Percentiles rank a stretch among this genome's conserved stretches.
These are phyloP conservation scores for Melanostoma mellinum DNA, from an alignment of 2,888 invertebrate species.

Conservation along the genomic window DNA sequence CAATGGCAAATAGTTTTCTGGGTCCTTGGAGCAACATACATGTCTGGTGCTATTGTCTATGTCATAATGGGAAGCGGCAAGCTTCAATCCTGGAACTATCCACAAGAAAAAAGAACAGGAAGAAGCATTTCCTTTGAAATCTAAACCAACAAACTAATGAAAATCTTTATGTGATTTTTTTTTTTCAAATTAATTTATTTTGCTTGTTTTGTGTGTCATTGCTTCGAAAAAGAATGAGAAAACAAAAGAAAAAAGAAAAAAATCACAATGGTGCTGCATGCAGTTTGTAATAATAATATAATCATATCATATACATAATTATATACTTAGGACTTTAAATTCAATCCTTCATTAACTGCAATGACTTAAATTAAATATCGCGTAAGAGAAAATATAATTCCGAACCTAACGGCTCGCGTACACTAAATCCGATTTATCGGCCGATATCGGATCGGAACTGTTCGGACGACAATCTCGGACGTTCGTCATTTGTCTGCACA, in stretches of 20 bases:
- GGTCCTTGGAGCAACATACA: conserved; percentile 89
- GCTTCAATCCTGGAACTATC: conserved; percentile 84
- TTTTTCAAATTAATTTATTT: conserved; percentile 60
- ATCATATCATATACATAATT: too few species aligned
- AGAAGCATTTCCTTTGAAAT: conserved; percentile 81
- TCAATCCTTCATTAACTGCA: too few species aligned
- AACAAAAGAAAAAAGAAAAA: conserved; percentile 7
- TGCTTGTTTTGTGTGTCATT: conserved; percentile 39
- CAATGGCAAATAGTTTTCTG: conserved; percentile 93
- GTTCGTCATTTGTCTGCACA: too few species aligned
- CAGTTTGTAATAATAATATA: too few species aligned
- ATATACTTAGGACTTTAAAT: too few species aligned
- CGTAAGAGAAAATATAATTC: too few species aligned
- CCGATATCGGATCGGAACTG: too few species aligned
- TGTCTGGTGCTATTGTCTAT: conserved; percentile 85
- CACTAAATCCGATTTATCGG: too few species aligned
- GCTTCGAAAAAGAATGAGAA: conserved; percentile 5
- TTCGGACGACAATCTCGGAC: too few species aligned
- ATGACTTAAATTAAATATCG: too few species aligned
- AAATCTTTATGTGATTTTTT: conserved; percentile 12
- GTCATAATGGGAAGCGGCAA: conserved; percentile 86
- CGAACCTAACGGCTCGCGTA: too few species aligned
- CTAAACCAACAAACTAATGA: conserved; percentile 75
- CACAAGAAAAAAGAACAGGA: conserved; percentile 79
- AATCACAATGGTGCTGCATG: conserved; percentile 14